phyloP scores from a whole-genome alignment of 2,113 vertebrate genomes.

The Percina caprodes region DNA sequence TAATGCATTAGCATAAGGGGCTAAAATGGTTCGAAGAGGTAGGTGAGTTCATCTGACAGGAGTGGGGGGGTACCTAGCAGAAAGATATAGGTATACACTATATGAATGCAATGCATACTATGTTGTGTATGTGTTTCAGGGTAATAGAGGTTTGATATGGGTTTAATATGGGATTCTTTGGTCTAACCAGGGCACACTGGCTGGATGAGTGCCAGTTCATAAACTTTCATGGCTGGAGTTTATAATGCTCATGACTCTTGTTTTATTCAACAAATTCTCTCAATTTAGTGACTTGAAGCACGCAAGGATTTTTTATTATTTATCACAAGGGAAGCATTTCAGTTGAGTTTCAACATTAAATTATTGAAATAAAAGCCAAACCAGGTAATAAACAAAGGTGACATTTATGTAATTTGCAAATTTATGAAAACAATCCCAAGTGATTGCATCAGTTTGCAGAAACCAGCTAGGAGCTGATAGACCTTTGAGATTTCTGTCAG shows the following conservation, averaged over 20 bases:
- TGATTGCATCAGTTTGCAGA: not conserved
- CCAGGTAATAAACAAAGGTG: not conserved
- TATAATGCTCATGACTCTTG: slow-evolving; percentile 31
- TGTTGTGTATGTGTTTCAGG: not conserved
- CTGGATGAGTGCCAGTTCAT: slow-evolving; percentile 20
- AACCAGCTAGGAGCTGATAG: not conserved
- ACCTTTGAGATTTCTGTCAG: not conserved
- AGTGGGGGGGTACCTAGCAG: too few species aligned
- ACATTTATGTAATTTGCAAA: too few species aligned
- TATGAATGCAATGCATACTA: too few species aligned
- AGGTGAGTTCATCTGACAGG: too few species aligned
- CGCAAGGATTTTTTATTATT: slow-evolving; percentile 28
- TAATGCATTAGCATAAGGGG: too few species aligned
- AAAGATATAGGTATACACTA: too few species aligned
- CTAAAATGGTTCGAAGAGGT: too few species aligned
- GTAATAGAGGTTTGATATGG: too few species aligned
- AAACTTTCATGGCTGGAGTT: slow-evolving; percentile 35
- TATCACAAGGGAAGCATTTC: not conserved
- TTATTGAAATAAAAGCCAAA: not conserved
- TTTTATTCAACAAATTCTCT: slow-evolving; percentile 28
- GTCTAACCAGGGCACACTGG: not conserved
- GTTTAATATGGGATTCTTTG: too few species aligned
- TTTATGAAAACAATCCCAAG: not conserved
- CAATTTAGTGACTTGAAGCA: slow-evolving; percentile 26
- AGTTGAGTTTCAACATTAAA: not conserved